These are phyloP conservation scores for Sporophila hypoxantha DNA, from an alignment of 2,113 vertebrate genomes.

Conservation along the genomic window DNA sequence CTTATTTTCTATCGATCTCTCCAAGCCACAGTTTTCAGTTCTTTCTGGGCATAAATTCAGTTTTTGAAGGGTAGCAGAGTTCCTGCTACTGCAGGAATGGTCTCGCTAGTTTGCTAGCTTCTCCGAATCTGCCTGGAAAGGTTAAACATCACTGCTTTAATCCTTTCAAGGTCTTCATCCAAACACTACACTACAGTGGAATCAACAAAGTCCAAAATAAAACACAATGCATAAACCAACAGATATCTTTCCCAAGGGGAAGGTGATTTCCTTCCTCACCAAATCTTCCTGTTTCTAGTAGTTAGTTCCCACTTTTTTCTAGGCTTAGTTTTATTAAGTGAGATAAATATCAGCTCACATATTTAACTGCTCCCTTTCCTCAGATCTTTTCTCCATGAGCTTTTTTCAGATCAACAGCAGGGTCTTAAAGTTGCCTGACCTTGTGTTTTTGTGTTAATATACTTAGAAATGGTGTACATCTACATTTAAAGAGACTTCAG, in stretches of 20 bases:
- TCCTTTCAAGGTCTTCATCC: neutral
- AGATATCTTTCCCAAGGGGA: neutral
- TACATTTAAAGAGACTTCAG: neutral
- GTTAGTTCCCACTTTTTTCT: neutral
- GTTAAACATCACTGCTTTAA: neutral
- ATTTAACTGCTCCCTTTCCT: neutral
- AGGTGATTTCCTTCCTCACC: conserved; percentile 1
- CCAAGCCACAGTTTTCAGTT: neutral
- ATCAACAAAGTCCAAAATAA: neutral
- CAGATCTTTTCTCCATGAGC: neutral
- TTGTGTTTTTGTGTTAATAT: neutral
- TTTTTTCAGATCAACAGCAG: neutral
- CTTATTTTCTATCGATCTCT: conserved; percentile 18
- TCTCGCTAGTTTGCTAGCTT: neutral
- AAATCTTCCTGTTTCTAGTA: conserved; percentile 1
- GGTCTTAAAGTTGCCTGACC: neutral
- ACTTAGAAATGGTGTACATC: neutral
- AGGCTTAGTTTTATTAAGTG: neutral
- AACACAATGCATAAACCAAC: neutral
- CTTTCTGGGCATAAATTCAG: neutral
- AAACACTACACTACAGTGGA: neutral
- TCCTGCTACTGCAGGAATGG: neutral
- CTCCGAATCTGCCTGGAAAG: neutral
- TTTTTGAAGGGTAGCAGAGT: neutral
- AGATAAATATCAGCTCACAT: neutral